Conservation (phyloP, 2,888 invertebrate species). For the Atethmia centrago region DNA sequence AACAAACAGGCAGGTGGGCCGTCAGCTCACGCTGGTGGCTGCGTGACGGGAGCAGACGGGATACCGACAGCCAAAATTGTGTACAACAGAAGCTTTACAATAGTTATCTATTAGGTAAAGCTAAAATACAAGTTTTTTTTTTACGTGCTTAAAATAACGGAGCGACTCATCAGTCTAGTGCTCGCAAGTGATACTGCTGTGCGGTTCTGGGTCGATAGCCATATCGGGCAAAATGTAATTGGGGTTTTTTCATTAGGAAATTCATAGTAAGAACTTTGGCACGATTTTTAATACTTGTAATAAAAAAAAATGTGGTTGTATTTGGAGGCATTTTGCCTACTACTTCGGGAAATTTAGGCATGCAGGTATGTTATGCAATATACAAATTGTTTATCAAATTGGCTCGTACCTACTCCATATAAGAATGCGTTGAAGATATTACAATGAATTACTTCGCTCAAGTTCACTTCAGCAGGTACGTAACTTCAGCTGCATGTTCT, state of each 20-base stretch:
- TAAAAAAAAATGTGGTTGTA: background rate
- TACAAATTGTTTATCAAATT: background rate
- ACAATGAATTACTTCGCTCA: background rate
- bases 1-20: slow-evolving; percentile 17
- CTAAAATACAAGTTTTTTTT: background rate
- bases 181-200: too few relatives aligned
- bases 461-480: slow-evolving; percentile 22
- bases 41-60: background rate
- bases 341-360: too few relatives aligned
- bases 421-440: background rate
- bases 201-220: background rate
- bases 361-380: too few relatives aligned
- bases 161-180: too few relatives aligned
- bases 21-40: background rate
- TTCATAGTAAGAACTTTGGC: background rate
- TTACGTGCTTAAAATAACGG: background rate
- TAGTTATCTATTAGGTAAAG: background rate
- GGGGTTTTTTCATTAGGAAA: background rate
- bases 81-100: background rate
- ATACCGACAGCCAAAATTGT: background rate
- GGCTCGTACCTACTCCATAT: background rate
- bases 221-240: background rate
- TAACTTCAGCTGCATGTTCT: slow-evolving; percentile 11
- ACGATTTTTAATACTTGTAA: background rate
- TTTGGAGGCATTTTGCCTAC: background rate